These are phyloP conservation scores for Ochropacha duplaris DNA, from an alignment of 2,888 invertebrate species.

Conservation along the genomic window DNA sequence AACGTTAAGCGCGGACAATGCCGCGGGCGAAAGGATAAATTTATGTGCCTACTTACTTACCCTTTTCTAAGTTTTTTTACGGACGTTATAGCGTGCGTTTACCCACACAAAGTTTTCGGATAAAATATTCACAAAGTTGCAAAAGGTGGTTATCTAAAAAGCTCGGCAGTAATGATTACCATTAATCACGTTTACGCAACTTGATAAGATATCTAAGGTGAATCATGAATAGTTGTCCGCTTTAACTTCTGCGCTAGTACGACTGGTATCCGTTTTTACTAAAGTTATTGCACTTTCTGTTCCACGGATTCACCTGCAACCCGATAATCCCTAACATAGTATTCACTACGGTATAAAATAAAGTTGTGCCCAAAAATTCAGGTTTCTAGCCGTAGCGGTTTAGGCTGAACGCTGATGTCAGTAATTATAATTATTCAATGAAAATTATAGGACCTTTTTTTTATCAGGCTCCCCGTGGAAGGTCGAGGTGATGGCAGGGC, in stretches of 20 bases:
- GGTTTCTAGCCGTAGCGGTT: too few species aligned
- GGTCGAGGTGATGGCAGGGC: constrained; percentile 92
- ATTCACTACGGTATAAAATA: too few species aligned
- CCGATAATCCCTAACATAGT: too few species aligned
- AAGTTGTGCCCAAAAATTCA: too few species aligned
- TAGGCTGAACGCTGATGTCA: too few species aligned
- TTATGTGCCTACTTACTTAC: not conserved
- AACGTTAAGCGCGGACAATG: not conserved
- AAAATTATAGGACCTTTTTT: constrained; percentile 29
- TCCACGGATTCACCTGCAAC: too few species aligned
- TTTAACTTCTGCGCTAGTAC: too few species aligned
- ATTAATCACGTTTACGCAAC: too few species aligned
- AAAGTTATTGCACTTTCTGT: too few species aligned
- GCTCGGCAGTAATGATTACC: constrained; percentile 15
- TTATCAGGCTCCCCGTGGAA: constrained; percentile 95
- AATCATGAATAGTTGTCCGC: too few species aligned
- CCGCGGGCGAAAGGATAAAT: not conserved
- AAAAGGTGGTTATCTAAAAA: constrained; percentile 17
- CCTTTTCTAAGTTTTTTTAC: not conserved
- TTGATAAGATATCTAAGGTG: too few species aligned
- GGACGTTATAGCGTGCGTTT: not conserved
- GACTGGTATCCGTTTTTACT: too few species aligned
- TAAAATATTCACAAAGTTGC: constrained; percentile 20
- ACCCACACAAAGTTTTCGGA: constrained; percentile 30
- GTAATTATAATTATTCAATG: not conserved